These are phyloP conservation scores for Eonycteris spelaea DNA, from an alignment of 2,113 vertebrate genomes.

Conservation along the genomic window DNA sequence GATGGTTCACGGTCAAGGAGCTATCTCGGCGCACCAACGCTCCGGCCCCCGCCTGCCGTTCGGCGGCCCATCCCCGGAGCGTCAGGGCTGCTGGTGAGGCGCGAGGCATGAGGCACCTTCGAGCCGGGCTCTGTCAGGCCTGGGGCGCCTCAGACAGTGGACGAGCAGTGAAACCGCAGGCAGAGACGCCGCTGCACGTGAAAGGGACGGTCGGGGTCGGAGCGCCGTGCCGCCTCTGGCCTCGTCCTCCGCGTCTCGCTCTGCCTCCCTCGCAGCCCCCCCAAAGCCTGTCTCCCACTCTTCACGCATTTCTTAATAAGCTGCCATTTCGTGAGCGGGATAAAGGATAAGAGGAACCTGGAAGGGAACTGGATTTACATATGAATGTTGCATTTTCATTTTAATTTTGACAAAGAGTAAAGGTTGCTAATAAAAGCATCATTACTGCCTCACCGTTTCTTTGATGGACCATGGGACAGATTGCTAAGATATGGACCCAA, in stretches of 20 bases:
- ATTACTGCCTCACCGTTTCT: constrained; percentile 58
- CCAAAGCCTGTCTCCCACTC: constrained; percentile 40
- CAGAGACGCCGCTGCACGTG: not conserved
- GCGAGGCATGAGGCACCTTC: not conserved
- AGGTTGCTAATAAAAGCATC: constrained; percentile 77
- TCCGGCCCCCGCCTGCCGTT: not conserved
- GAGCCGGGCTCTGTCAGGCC: not conserved
- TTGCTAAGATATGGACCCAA: constrained; percentile 70
- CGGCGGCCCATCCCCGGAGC: not conserved
- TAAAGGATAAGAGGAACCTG: constrained; percentile 62
- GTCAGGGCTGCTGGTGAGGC: rapidly evolving
- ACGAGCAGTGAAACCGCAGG: not conserved
- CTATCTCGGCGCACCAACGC: constrained; percentile 52
- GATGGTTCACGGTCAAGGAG: constrained; percentile 68
- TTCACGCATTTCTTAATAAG: constrained; percentile 74
- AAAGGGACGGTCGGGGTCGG: constrained; percentile 55
- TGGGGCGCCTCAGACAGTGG: not conserved
- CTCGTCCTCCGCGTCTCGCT: not conserved
- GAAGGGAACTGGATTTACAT: constrained; percentile 75
- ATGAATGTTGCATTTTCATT: constrained; percentile 77
- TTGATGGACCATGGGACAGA: constrained; percentile 66
- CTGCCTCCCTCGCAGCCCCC: not conserved
- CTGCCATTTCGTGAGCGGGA: constrained; percentile 60
- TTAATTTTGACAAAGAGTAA: constrained; percentile 75
- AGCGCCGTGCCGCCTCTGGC: not conserved